Conservation (phyloP, 2,888 invertebrate genomes). For the Idaea dimidiata region DNA sequence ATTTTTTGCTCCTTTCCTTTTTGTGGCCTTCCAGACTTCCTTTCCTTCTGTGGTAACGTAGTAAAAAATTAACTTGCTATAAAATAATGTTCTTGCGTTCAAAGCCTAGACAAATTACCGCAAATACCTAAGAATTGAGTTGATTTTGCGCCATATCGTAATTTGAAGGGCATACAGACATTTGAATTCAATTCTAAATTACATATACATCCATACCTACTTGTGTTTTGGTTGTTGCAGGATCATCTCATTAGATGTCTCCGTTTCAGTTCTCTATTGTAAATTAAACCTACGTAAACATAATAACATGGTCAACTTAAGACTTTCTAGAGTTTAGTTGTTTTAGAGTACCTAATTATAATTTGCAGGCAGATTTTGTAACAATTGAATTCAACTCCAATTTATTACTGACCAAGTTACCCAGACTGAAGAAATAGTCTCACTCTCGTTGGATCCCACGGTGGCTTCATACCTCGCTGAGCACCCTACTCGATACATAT, state of each 20-base stretch:
- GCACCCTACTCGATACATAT: slow-evolving; percentile 45
- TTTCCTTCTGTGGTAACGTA: background rate
- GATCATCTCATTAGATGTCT: too few species aligned
- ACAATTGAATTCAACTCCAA: background rate
- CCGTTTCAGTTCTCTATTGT: too few species aligned
- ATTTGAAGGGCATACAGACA: too few species aligned
- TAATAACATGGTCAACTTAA: too few species aligned
- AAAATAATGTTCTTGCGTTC: background rate
- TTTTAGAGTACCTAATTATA: too few species aligned
- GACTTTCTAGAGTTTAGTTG: too few species aligned
- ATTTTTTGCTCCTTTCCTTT: background rate
- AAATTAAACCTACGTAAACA: too few species aligned
- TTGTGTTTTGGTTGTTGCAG: too few species aligned
- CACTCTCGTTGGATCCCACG: slow-evolving; percentile 69
- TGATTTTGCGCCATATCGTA: background rate
- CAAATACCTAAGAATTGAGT: too few species aligned
- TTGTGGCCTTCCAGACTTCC: background rate
- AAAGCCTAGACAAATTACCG: background rate
- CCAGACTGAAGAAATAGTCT: slow-evolving; percentile 20
- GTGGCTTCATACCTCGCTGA: slow-evolving; percentile 59
- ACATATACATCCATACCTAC: too few species aligned
- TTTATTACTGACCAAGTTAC: slow-evolving; percentile 24
- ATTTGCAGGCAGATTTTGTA: background rate
- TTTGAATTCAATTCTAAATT: too few species aligned
- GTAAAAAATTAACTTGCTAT: background rate